These are phyloP conservation scores for Myiotriccus ornatus DNA, from an alignment of 2,797 vertebrate species.

Conservation along the genomic window DNA sequence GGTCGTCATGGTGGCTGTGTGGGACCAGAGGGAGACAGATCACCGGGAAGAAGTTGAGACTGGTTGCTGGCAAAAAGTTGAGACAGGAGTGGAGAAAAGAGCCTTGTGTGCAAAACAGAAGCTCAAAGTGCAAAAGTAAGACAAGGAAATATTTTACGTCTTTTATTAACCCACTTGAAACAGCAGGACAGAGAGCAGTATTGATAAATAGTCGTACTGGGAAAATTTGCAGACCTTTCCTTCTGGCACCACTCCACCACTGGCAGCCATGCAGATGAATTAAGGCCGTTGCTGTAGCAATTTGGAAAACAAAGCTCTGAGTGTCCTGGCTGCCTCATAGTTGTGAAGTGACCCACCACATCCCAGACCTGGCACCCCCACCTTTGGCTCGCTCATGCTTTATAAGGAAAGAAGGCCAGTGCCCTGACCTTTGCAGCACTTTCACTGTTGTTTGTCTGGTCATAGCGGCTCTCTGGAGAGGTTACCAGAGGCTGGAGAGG, in stretches of 20 bases:
- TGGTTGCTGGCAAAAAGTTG: not conserved
- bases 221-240: constrained; percentile 20
- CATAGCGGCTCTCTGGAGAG: not conserved
- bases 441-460: not conserved
- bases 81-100: not conserved
- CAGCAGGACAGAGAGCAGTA: constrained; percentile 12
- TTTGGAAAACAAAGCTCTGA: constrained; percentile 1
- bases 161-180: constrained; percentile 31
- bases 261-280: constrained; percentile 13
- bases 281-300: not conserved
- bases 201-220: not conserved
- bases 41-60: not conserved
- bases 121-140: constrained; percentile 30
- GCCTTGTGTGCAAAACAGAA: not conserved
- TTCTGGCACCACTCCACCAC: not conserved
- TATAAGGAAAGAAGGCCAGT: not conserved
- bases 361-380: not conserved
- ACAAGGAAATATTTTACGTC: not conserved
- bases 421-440: not conserved
- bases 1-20: fast-evolving
- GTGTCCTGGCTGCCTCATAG: not conserved
- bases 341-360: not conserved
- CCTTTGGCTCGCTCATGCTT: not conserved
- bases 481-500: not conserved
- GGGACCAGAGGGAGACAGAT: fast-evolving